Evolutionary conservation across 2,797 vertebrate genomes (phyloP).

Genomic region (Hirundo rustica): DNA sequence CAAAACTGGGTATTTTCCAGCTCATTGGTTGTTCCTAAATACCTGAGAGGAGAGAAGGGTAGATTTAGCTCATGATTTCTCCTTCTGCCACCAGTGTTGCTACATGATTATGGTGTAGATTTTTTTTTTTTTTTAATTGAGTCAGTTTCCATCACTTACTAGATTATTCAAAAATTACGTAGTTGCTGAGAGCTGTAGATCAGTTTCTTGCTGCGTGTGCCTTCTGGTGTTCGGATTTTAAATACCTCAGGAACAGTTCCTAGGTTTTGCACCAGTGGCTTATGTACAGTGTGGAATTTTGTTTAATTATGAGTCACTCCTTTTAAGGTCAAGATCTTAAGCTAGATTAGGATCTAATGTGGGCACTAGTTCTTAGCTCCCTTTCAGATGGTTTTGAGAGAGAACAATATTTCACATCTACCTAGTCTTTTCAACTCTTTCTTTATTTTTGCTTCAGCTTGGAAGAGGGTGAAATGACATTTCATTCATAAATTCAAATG

Average conservation of each 20-base stretch:
- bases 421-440: background rate
- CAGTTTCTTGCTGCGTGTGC: background rate
- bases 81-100: background rate
- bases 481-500: background rate
- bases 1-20: background rate
- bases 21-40: background rate
- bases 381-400: background rate
- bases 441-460: background rate
- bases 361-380: background rate
- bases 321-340: constrained; percentile 33
- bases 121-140: background rate
- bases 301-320: background rate
- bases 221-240: background rate
- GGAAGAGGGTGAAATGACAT: background rate
- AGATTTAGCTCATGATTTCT: background rate
- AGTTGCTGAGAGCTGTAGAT: background rate
- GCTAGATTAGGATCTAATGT: background rate
- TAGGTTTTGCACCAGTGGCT: background rate
- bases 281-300: background rate
- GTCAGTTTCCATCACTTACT: background rate
- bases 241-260: background rate
- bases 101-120: background rate
- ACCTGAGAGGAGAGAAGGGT: background rate
- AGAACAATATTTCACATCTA: background rate
- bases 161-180: background rate